Conservation (phyloP, 2,888 invertebrate genomes). For the Campaea margaritaria region DNA sequence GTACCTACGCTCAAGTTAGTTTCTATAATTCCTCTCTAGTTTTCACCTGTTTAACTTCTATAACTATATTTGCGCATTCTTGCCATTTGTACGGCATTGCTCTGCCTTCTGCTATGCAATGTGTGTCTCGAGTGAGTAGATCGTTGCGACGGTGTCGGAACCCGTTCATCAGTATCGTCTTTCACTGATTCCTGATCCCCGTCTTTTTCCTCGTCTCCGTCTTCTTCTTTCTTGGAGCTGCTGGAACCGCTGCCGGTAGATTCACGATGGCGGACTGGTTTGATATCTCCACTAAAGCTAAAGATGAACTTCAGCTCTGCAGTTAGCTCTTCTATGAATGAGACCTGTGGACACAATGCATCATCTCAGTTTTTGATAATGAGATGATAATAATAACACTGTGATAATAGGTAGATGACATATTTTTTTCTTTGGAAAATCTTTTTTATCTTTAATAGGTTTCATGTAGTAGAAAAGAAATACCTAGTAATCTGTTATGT, state of each 20-base stretch:
- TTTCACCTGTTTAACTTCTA: slow-evolving; percentile 35
- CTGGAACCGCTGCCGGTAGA: slow-evolving; percentile 66
- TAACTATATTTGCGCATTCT: slow-evolving; percentile 70
- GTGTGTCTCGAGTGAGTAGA: slow-evolving; percentile 73
- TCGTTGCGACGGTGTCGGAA: slow-evolving; percentile 69
- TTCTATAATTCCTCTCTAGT: too few species aligned
- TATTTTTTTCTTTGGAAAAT: too few species aligned
- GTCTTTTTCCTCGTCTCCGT: slow-evolving; percentile 35
- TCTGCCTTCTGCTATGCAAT: slow-evolving; percentile 72
- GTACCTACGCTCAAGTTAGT: too few species aligned
- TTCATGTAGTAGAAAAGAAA: too few species aligned
- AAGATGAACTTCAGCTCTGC: slow-evolving; percentile 90
- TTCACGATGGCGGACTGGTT: slow-evolving; percentile 86
- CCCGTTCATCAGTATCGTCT: slow-evolving; percentile 54
- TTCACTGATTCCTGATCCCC: slow-evolving; percentile 54
- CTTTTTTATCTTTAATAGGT: too few species aligned
- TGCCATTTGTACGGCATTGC: slow-evolving; percentile 76
- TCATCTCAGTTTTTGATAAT: too few species aligned
- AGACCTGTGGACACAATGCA: slow-evolving; percentile 84
- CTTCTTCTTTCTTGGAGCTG: slow-evolving; percentile 59
- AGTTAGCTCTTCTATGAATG: slow-evolving; percentile 87
- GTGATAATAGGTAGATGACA: too few species aligned
- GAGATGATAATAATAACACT: too few species aligned
- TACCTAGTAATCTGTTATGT: too few species aligned
- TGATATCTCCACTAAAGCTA: slow-evolving; percentile 88